Evolutionary conservation across 2,113 vertebrate genomes (phyloP).

Genomic region (Toxostoma redivivum): DNA sequence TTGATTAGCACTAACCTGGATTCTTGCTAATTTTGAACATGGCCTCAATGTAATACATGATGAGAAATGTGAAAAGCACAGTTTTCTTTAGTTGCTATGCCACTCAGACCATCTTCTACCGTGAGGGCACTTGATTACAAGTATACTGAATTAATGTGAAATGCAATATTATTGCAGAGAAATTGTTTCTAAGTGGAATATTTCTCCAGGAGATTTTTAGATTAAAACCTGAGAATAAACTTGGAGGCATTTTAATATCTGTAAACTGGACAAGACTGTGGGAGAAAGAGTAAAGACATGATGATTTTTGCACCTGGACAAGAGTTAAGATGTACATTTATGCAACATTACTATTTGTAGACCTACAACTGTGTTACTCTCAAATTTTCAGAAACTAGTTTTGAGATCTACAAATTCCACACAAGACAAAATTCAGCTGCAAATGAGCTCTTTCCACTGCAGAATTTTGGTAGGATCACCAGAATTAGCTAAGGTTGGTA

Average conservation of each 20-base stretch:
- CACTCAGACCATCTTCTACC: not conserved
- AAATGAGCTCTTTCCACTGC: not conserved
- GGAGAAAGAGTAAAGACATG: not conserved
- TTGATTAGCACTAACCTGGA: not conserved
- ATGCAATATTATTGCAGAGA: not conserved
- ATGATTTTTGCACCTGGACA: not conserved
- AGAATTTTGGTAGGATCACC: not conserved
- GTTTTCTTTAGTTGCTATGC: not conserved
- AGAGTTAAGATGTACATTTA: not conserved
- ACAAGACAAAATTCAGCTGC: not conserved
- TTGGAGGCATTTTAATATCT: not conserved
- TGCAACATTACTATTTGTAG: fast-evolving
- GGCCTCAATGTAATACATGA: not conserved
- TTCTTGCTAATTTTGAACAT: not conserved
- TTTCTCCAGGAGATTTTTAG: not conserved
- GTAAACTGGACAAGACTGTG: not conserved
- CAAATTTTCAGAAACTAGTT: not conserved
- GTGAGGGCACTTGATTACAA: not conserved
- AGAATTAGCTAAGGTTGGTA: not conserved
- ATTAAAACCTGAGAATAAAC: not conserved
- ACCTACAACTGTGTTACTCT: not conserved
- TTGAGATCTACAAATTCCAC: not conserved
- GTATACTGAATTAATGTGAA: not conserved
- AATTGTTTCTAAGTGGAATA: not conserved
- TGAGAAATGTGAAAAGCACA: not conserved